Percentiles rank a stretch among this genome's conserved stretches.
Evolutionary conservation across 1,140 invertebrate genomes (phyloP).

Genomic region (Chymomyza costata): DNA sequence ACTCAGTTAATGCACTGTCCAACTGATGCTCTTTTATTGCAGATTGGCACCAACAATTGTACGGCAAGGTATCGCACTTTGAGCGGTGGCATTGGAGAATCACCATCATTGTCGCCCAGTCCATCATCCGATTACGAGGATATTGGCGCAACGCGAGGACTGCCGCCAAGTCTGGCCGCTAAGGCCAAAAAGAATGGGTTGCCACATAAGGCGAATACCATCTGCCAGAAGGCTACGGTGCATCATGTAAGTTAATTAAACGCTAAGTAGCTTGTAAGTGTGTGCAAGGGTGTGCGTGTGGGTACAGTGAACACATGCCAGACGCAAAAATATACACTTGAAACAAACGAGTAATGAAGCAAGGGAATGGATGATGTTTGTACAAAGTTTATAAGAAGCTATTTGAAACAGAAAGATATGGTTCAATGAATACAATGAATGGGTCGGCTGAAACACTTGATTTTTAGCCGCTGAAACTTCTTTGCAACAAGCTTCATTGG

Average conservation of each 20-base stretch:
- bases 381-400: too few relatives aligned
- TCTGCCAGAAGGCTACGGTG: slow-evolving; percentile 75
- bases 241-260: slow-evolving; percentile 75
- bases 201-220: slow-evolving; percentile 73
- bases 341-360: too few relatives aligned
- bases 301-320: too few relatives aligned
- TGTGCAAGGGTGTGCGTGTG: slow-evolving; percentile 19
- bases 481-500: too few relatives aligned
- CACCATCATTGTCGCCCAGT: slow-evolving; percentile 72
- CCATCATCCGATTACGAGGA: slow-evolving; percentile 75
- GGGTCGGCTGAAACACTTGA: too few relatives aligned
- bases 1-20: slow-evolving; percentile 7
- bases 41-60: slow-evolving; percentile 75
- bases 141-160: slow-evolving; percentile 66
- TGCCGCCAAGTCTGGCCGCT: slow-evolving; percentile 52
- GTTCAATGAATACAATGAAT: too few relatives aligned
- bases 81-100: slow-evolving; percentile 72
- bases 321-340: too few relatives aligned
- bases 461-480: too few relatives aligned
- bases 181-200: slow-evolving; percentile 74
- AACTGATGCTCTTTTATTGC: slow-evolving; percentile 7
- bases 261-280: slow-evolving; percentile 16
- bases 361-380: too few relatives aligned
- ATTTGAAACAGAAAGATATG: too few relatives aligned
- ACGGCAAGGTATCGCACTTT: slow-evolving; percentile 72